Conservation (phyloP, 2,113 vertebrate genomes). For the Atlantisia rogersi region DNA sequence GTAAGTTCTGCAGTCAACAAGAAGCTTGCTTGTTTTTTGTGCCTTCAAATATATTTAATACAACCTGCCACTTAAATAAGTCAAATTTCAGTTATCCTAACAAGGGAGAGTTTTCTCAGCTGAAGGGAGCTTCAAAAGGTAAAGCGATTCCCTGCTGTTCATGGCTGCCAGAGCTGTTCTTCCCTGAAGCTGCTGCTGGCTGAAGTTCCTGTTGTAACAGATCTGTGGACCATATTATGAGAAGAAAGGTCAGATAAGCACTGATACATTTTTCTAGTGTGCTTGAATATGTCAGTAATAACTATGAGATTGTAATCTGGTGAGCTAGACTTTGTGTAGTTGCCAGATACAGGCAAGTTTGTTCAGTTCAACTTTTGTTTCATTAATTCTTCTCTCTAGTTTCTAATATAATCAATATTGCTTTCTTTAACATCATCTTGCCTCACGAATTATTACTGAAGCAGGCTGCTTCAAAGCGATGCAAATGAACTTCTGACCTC, state of each 20-base stretch:
- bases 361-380: neutral
- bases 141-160: neutral
- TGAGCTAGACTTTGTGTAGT: neutral
- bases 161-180: neutral
- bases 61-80: neutral
- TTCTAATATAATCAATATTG: constrained; percentile 10
- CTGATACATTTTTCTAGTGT: neutral
- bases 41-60: neutral
- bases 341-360: constrained; percentile 16
- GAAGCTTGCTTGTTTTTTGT: neutral
- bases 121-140: constrained; percentile 9
- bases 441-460: neutral
- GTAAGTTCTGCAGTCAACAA: neutral
- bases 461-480: neutral
- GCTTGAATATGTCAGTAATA: neutral
- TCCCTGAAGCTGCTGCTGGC: neutral
- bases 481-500: constrained; percentile 7
- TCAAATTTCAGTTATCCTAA: neutral
- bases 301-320: neutral
- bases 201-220: neutral
- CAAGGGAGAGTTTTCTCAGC: constrained; percentile 24
- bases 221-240: neutral
- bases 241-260: constrained; percentile 52
- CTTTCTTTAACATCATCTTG: neutral
- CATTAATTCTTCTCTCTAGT: neutral